Base-by-base conservation (phyloP, 2,888 invertebrate species). In the Andrena flavipes region DNA sequence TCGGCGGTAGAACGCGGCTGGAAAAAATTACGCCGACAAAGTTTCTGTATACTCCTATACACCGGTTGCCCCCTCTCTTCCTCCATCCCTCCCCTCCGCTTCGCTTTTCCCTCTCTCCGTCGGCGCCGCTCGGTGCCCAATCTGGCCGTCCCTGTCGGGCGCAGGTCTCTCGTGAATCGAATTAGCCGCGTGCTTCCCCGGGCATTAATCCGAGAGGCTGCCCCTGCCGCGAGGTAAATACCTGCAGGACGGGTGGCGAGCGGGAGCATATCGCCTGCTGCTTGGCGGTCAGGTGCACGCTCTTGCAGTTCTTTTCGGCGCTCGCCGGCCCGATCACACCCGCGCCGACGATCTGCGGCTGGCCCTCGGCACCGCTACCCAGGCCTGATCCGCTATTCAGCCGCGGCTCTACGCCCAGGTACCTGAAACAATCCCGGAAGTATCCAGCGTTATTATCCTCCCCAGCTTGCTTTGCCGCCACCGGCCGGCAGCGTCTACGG, bases 261-360 rank as follows among this genome's bases (percentile, higher is more conserved):
- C 93, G 92, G 78, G 92, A 89, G 88, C 94, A 94, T 87, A 94
- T 93, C 76, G 90, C 89, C 90, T 94, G 93, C 88, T 94, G 93
- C 87, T 93, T 94, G 81, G 88, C 85, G 76, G 93, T 93, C 84
- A 94, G 92, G 88, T 93, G 92, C 77, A 90, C 84, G 87, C 91
- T 94, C 86, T 93, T 94, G 89, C 94, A 93, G 89, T 92, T 92
- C 87, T 90, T 92, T 87, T 94, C 94, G 83, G 93, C 93, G 86
- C 92, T 93, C 68, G 93, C 92, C 62, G 93, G 93, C 42, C 93
- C 93, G 87, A 93, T 92, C 87, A 94, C 93, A 87, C 93, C 93
- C 82, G 92, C 91, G 63, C 93, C 93, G 73, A 84, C 78, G 70
- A 88, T 82, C 78, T 88, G 88, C 69, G 90, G 87, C 85, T 90